A percentile compares a stretch with the other conserved stretches of the same genome.
Conservation (phyloP, 2,888 invertebrate species). For the Nycteola revayana region DNA sequence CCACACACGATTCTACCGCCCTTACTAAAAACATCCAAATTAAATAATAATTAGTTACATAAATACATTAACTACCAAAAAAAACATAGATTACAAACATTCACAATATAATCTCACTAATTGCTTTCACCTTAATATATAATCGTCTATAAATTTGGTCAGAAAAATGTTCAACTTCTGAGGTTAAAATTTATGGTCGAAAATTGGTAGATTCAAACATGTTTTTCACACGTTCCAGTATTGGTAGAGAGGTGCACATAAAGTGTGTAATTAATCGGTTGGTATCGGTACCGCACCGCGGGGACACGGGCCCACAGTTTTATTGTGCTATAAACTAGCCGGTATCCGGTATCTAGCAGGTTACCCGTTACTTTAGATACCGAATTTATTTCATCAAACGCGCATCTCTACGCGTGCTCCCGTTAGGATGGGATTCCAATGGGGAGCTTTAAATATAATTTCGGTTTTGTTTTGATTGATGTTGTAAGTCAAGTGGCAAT, state of each 20-base stretch:
- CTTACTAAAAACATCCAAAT: no score
- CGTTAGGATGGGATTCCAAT: slow-evolving; percentile 7
- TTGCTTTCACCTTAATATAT: no score
- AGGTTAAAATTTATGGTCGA: slow-evolving; percentile 8
- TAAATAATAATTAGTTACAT: no score
- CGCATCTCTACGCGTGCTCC: slow-evolving; percentile 40
- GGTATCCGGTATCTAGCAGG: slow-evolving; percentile 56
- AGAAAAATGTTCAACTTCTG: no score
- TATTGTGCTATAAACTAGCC: slow-evolving; percentile 64
- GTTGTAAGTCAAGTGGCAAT: no score
- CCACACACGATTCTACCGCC: no score
- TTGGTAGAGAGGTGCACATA: slow-evolving; percentile 16
- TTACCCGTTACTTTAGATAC: slow-evolving; percentile 58
- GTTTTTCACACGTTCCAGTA: slow-evolving; percentile 26
- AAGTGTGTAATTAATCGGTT: slow-evolving; percentile 27
- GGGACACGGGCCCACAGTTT: slow-evolving; percentile 65
- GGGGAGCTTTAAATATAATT: not conserved
- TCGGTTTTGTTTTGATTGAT: not conserved
- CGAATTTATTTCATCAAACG: slow-evolving; percentile 56
- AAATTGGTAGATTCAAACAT: slow-evolving; percentile 7
- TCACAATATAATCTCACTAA: no score
- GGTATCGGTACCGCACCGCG: slow-evolving; percentile 52
- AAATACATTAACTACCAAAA: no score
- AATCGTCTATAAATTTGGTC: no score
- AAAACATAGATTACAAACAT: no score